These are phyloP conservation scores for Peromyscus melanophrys DNA, from an alignment of 2,797 vertebrate species.

Conservation along the genomic window DNA sequence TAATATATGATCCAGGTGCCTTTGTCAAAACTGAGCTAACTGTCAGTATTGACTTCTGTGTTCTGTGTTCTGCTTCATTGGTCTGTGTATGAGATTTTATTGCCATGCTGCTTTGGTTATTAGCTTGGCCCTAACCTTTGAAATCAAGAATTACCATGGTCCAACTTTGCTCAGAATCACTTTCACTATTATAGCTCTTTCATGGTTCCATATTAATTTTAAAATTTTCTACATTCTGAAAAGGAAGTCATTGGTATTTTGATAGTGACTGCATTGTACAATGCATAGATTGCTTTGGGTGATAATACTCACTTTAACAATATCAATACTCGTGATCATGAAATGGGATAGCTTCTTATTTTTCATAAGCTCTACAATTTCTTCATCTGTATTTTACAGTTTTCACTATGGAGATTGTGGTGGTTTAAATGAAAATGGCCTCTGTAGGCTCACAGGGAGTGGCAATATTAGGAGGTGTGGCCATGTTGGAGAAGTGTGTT, in stretches of 20 bases:
- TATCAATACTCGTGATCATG: neutral
- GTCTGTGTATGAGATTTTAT: neutral
- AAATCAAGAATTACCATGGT: neutral
- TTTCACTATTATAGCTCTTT: neutral
- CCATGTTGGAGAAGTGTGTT: neutral
- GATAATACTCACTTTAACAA: neutral
- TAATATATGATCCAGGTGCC: too few species aligned
- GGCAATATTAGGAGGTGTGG: neutral
- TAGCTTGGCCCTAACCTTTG: neutral
- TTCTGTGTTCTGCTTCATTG: neutral
- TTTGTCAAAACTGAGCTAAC: too few species aligned
- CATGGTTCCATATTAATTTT: neutral
- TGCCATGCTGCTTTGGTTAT: neutral
- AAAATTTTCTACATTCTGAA: neutral
- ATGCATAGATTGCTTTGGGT: neutral
- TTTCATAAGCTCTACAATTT: neutral
- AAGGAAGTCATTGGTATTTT: neutral
- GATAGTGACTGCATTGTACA: neutral
- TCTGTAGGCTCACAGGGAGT: neutral
- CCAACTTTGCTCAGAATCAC: neutral
- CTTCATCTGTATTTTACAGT: neutral
- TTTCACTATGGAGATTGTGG: neutral
- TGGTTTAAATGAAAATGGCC: neutral
- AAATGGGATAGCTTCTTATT: neutral
- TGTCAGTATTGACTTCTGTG: neutral